Conservation (phyloP, 2,888 invertebrate species). For the Erynnis tages region DNA sequence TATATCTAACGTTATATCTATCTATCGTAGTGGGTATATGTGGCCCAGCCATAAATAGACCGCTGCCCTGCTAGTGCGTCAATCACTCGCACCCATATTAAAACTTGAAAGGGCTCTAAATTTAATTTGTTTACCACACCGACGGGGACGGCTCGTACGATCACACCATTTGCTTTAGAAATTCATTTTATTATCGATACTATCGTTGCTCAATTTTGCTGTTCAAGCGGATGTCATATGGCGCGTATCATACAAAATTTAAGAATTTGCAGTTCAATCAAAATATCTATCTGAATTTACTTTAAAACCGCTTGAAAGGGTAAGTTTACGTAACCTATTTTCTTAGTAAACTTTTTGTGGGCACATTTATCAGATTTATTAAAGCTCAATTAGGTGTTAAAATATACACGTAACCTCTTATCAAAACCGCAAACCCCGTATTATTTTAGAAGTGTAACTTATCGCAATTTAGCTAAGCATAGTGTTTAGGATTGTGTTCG, state of each 20-base stretch:
- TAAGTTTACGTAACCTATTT: no score
- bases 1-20: no score
- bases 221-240: no score
- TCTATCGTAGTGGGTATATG: background rate
- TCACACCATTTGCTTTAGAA: no score
- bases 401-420: background rate
- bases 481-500: constrained; percentile 1
- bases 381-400: background rate
- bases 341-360: no score
- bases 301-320: no score
- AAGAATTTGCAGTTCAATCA: no score
- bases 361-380: no score
- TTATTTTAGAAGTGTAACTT: constrained; percentile 3
- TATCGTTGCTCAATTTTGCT: no score
- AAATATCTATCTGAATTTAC: no score
- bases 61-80: constrained; percentile 5
- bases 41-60: constrained; percentile 8
- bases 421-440: background rate
- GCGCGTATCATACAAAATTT: no score
- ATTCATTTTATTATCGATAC: no score
- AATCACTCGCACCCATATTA: constrained; percentile 8
- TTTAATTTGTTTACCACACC: constrained; percentile 15
- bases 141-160: background rate
- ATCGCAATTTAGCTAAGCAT: background rate
- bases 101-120: constrained; percentile 19